Evolutionary conservation across 2,113 vertebrate genomes (phyloP), one percentile per base, ranked within the genome.

Genomic region (Gymnobelideus leadbeateri): DNA sequence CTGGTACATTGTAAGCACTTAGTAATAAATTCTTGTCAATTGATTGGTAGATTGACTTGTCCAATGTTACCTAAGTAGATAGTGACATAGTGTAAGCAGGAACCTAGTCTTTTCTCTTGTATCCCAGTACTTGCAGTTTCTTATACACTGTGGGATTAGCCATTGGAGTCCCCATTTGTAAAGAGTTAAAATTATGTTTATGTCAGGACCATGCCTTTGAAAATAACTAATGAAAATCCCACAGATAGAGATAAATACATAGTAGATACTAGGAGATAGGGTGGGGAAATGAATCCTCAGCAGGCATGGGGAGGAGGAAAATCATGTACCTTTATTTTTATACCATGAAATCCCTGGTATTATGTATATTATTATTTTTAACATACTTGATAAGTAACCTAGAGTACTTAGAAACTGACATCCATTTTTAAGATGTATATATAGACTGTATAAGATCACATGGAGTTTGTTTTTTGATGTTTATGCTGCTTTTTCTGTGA

Each of bases 251-350:
- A 61, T 21, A 92, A 2, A 51, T 84, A 46, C 0, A 0, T 68
- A 57, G 89, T 92, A 92, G 8, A 54, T 94, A 24, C 11, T 3
- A 92, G 5, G 89, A 93, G 21, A 91, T 92, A 46, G 21, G 91
- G 11, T 0, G 25, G 47, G 51, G 51, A 96, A 96, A 93, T 49
- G 46, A 24, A 95, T 25, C 50, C 92, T 95, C 43, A 92, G 11
- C 95, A 96, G 51, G 14, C 91, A 91, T 89, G 77, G 24, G 94
- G 14, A 93, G 50, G 61, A 91, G 54, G 28, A 91, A 89, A n/a
- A 94, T 84, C 8, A 77, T 92, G 31, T 95, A 23, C 7, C 95
- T 97, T 97, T 97, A 95, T 97, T 98, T 98, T 96, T 97, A 94
- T 94, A 94, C 23, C n/a, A 94, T 91, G 94, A 89, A 94, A 96